These are phyloP conservation scores for Andrena camellia DNA, from an alignment of 2,888 invertebrate species.

Conservation along the genomic window DNA sequence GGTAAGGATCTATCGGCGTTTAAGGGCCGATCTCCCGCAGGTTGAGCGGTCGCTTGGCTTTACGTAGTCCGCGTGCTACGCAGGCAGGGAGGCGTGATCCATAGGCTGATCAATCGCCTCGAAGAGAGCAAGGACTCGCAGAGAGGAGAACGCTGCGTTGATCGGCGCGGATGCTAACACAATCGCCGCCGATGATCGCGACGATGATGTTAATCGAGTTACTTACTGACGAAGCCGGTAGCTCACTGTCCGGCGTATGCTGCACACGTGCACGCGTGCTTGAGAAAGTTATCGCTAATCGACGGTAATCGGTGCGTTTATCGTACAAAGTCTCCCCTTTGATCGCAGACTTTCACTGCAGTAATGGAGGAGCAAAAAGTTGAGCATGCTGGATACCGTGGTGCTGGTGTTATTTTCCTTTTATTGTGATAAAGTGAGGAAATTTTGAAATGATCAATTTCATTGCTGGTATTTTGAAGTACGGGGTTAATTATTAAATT, in stretches of 20 bases:
- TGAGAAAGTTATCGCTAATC: constrained; percentile 35
- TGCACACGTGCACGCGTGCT: neutral
- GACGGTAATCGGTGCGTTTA: constrained; percentile 19
- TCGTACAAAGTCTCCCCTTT: neutral
- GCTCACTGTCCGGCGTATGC: constrained; percentile 30
- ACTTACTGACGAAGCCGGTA: constrained; percentile 38
- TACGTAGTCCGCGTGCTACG: constrained; percentile 55
- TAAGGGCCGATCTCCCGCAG: constrained; percentile 57
- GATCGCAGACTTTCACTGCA: neutral
- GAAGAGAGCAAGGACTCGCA: constrained; percentile 41
- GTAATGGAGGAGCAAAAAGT: neutral
- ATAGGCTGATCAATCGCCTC: constrained; percentile 61
- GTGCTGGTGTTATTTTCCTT: too few relatives aligned
- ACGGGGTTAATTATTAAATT: too few relatives aligned
- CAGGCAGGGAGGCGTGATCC: constrained; percentile 50
- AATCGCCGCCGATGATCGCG: constrained; percentile 48
- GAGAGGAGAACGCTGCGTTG: constrained; percentile 16
- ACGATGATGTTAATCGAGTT: constrained; percentile 56
- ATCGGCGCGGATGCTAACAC: constrained; percentile 39
- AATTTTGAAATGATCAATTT: too few relatives aligned
- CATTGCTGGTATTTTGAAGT: too few relatives aligned
- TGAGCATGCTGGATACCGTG: too few relatives aligned
- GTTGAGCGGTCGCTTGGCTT: constrained; percentile 54
- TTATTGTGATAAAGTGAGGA: too few relatives aligned
- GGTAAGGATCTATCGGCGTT: constrained; percentile 51